Evolutionary conservation across 2,888 invertebrate species (phyloP).

Genomic region (Lucinisca nassula): DNA sequence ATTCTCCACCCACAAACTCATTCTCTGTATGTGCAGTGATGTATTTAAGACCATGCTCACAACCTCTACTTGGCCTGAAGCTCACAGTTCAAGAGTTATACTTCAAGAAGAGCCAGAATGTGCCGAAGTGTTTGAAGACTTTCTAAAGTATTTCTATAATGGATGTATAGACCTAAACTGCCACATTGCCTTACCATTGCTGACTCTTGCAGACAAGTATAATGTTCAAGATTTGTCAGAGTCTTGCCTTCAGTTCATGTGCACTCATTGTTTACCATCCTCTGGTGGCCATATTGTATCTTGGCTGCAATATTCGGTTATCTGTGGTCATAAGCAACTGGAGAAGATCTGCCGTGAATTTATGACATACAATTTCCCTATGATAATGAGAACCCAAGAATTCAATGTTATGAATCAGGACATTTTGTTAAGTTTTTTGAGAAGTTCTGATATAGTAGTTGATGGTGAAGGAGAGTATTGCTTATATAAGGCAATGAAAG

Average conservation of each 20-base stretch:
- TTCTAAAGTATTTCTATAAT: constrained; percentile 96
- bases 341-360: constrained; percentile 87
- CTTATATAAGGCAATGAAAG: constrained; percentile 92
- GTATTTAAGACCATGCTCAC: constrained; percentile 98
- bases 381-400: constrained; percentile 93
- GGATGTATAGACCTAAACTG: constrained; percentile 96
- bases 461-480: constrained; percentile 93
- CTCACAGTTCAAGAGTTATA: constrained; percentile 94
- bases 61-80: constrained; percentile 97
- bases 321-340: constrained; percentile 93
- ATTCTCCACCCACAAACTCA: constrained; percentile 96
- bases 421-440: constrained; percentile 92
- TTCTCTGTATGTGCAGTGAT: constrained; percentile 97
- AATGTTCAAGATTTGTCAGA: constrained; percentile 96
- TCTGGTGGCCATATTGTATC: constrained; percentile 94
- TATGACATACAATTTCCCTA: constrained; percentile 96
- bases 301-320: constrained; percentile 96
- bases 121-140: constrained; percentile 95
- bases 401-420: constrained; percentile 95
- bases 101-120: constrained; percentile 96
- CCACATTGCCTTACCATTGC: constrained; percentile 94
- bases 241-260: constrained; percentile 96
- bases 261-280: constrained; percentile 94
- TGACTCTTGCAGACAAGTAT: constrained; percentile 97
- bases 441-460: constrained; percentile 96